These are phyloP conservation scores for Psittacus erithacus DNA, from an alignment of 2,113 vertebrate genomes.

Conservation along the genomic window DNA sequence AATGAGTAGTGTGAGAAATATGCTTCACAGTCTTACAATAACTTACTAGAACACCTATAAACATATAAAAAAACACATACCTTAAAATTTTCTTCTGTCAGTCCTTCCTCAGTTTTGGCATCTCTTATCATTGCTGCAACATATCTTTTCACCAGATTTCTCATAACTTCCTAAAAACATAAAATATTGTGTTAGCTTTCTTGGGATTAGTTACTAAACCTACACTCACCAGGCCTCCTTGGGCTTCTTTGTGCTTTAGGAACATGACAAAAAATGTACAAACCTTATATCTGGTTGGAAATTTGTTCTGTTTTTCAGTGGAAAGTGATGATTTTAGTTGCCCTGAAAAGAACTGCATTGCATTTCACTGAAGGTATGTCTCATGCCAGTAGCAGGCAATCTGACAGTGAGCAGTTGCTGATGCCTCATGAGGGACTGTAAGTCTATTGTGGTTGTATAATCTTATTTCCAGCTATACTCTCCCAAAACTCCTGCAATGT, in stretches of 20 bases:
- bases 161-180: conserved; percentile 88
- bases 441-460: not conserved
- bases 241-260: not conserved
- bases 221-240: not conserved
- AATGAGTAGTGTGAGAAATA: not conserved
- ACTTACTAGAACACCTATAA: not conserved
- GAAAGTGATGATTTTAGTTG: not conserved
- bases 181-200: not conserved
- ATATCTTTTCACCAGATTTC: conserved; percentile 93
- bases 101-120: conserved; percentile 92
- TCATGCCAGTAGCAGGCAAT: not conserved
- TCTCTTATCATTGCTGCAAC: conserved; percentile 98
- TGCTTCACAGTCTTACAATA: not conserved
- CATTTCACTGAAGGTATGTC: not conserved
- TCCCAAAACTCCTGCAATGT: not conserved
- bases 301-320: not conserved
- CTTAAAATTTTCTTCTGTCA: conserved; percentile 99
- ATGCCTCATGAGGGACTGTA: not conserved
- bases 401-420: not conserved
- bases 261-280: not conserved
- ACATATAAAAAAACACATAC: conserved; percentile 64
- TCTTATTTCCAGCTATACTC: not conserved
- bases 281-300: not conserved
- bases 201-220: not conserved
- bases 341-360: not conserved